Percentiles rank a stretch among this genome's conserved stretches.
These are phyloP conservation scores for Hipposideros larvatus DNA, from an alignment of 2,797 vertebrate species.

Conservation along the genomic window DNA sequence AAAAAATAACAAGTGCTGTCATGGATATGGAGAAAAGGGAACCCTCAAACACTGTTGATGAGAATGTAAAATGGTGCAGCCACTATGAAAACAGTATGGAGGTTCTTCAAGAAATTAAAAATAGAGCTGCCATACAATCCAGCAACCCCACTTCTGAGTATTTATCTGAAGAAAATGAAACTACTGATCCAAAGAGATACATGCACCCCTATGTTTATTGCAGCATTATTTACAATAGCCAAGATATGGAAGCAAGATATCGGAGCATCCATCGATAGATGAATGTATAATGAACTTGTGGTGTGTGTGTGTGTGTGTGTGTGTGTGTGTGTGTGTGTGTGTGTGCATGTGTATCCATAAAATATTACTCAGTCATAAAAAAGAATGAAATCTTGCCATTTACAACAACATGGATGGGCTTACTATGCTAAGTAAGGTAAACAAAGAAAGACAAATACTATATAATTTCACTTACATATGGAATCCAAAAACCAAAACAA, in stretches of 20 bases:
- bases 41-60: background rate
- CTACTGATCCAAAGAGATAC: background rate
- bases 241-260: background rate
- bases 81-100: background rate
- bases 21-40: no score
- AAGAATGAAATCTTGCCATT: background rate
- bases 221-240: no score
- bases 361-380: no score
- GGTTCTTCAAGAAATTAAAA: no score
- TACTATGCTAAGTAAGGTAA: rapidly evolving
- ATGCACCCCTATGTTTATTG: background rate
- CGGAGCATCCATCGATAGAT: rapidly evolving
- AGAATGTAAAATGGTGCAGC: background rate
- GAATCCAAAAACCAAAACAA: background rate
- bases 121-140: no score
- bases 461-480: background rate
- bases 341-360: no score
- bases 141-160: background rate
- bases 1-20: background rate
- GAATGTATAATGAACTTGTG: background rate
- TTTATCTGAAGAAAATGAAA: background rate
- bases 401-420: no score
- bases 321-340: no score
- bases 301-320: no score
- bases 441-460: background rate